Conservation (phyloP, 1,140 invertebrate genomes). For the Saxidomus purpurata region DNA sequence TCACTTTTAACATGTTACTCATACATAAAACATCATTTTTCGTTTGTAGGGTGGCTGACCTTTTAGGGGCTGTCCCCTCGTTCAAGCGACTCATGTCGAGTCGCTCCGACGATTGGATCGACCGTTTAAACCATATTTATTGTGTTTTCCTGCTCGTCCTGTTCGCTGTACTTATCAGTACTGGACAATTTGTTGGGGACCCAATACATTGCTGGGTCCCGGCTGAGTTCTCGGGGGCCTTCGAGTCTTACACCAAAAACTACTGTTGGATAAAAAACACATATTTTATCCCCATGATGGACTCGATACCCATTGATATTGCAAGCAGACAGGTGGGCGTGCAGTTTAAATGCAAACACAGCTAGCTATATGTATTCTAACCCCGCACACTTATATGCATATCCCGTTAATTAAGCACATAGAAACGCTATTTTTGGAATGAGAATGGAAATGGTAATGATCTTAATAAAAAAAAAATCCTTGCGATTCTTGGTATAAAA, state of each 20-base stretch:
- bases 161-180: conserved; percentile 79
- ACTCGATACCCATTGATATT: conserved; percentile 82
- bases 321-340: conserved; percentile 4
- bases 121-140: conserved; percentile 79
- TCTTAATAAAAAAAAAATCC: too few species aligned
- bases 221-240: conserved; percentile 79
- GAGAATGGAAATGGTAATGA: conserved; percentile 1
- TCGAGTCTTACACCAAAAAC: conserved; percentile 80
- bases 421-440: not conserved
- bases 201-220: conserved; percentile 84
- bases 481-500: too few species aligned
- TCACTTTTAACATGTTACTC: too few species aligned
- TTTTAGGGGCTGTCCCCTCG: conserved; percentile 75
- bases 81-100: conserved; percentile 76
- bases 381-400: not conserved
- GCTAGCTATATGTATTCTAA: not conserved
- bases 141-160: conserved; percentile 78
- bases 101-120: conserved; percentile 80
- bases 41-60: conserved; percentile 69
- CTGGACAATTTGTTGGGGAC: conserved; percentile 84
- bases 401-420: not conserved
- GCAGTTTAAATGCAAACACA: not conserved
- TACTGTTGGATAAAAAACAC: conserved; percentile 87
- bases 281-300: conserved; percentile 86
- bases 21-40: not conserved